phyloP scores from a whole-genome alignment of 2,797 vertebrate species.

The Menidia menidia region DNA sequence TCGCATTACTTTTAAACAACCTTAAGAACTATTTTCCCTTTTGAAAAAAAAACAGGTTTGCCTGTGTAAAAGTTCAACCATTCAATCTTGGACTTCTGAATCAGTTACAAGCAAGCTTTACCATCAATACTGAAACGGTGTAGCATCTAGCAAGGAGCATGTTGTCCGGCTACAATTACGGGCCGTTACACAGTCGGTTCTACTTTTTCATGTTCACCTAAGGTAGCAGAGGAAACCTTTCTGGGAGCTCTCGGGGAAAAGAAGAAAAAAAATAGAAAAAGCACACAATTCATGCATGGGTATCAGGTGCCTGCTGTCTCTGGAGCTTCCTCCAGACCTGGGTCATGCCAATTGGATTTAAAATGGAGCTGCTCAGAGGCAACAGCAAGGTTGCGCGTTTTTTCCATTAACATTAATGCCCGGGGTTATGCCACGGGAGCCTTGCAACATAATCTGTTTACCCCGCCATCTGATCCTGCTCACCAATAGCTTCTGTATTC shows the following conservation, averaged over 20 bases:
- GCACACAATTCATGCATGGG: slow-evolving; percentile 47
- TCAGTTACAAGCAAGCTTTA: slow-evolving; percentile 22
- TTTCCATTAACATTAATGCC: slow-evolving; percentile 76
- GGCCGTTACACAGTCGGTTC: slow-evolving; percentile 22
- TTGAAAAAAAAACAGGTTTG: slow-evolving; percentile 82
- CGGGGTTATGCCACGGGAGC: slow-evolving; percentile 65
- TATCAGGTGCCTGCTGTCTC: slow-evolving; percentile 60
- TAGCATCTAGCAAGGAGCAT: slow-evolving; percentile 27
- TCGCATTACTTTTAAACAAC: slow-evolving; percentile 90
- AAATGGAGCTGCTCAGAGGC: slow-evolving; percentile 65
- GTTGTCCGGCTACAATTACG: slow-evolving; percentile 29
- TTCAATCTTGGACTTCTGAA: slow-evolving; percentile 79
- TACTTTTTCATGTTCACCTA: slow-evolving; percentile 25
- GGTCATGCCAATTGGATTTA: slow-evolving; percentile 69
- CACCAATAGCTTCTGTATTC: slow-evolving; percentile 48
- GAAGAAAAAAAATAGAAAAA: slow-evolving; percentile 17
- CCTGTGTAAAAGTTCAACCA: slow-evolving; percentile 81
- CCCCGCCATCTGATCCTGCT: slow-evolving; percentile 67
- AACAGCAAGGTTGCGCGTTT: slow-evolving; percentile 72
- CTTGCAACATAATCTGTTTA: slow-evolving; percentile 73
- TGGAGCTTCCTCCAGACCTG: slow-evolving; percentile 47
- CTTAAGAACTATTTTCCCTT: slow-evolving; percentile 87
- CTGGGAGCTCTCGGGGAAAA: slow-evolving; percentile 36
- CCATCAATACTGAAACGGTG: slow-evolving; percentile 76
- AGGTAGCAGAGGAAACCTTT: slow-evolving; percentile 44